Evolutionary conservation across 2,888 invertebrate genomes (phyloP).

Genomic region (Pristionchus arcanus): DNA sequence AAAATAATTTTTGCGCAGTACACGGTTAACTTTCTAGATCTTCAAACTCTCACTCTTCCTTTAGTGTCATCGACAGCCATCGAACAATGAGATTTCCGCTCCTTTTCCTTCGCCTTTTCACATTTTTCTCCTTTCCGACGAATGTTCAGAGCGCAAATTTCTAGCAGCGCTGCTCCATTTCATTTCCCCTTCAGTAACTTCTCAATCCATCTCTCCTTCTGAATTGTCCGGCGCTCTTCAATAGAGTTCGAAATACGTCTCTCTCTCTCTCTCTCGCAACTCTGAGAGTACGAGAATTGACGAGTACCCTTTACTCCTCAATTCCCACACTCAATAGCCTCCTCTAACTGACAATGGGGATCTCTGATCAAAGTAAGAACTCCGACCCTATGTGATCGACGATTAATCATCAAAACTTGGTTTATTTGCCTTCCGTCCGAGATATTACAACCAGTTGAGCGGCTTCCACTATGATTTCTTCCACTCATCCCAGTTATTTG

Average conservation of each 20-base stretch:
- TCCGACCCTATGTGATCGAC: neutral
- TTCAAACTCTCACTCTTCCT: neutral
- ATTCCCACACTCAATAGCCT: neutral
- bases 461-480: neutral
- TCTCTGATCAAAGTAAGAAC: neutral
- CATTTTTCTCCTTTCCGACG: neutral
- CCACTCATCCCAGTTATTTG: neutral
- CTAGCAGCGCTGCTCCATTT: no score
- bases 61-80: neutral
- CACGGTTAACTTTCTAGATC: neutral
- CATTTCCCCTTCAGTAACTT: no score
- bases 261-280: no score
- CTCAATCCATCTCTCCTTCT: no score
- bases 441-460: neutral
- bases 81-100: constrained; percentile 6
- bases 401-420: neutral
- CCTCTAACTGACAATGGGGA: neutral
- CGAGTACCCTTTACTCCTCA: no score
- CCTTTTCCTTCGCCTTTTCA: neutral
- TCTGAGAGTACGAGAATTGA: no score
- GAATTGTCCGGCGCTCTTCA: no score
- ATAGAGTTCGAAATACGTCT: no score
- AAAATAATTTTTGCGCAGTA: neutral
- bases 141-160: neutral
- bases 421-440: neutral